Conservation (phyloP, 2,888 invertebrate species). For the Standfussiana lucernea region DNA sequence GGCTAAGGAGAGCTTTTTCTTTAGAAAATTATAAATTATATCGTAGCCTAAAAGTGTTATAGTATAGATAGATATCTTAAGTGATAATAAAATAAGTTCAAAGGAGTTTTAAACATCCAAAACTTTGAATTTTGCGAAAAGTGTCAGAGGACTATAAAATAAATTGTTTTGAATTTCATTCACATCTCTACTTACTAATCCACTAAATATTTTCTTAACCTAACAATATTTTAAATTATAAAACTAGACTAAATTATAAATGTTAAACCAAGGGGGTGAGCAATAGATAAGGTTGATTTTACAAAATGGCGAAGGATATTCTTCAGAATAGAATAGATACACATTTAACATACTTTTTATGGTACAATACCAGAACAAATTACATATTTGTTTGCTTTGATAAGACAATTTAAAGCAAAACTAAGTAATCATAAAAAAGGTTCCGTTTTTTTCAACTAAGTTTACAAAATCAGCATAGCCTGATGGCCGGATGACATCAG, state of each 20-base stretch:
- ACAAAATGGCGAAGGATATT: slow-evolving; percentile 6
- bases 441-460: neutral
- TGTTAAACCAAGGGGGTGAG: neutral
- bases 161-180: slow-evolving; percentile 44
- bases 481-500: neutral
- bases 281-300: neutral
- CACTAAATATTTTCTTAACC: slow-evolving; percentile 16
- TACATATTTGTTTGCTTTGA: neutral
- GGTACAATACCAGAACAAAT: neutral
- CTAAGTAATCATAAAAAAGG: neutral
- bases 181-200: slow-evolving; percentile 26
- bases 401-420: neutral
- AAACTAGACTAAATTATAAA: slow-evolving; percentile 18
- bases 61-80: neutral
- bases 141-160: slow-evolving; percentile 37
- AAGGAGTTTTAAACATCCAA: slow-evolving; percentile 50
- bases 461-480: neutral
- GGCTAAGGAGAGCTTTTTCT: slow-evolving; percentile 16
- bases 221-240: slow-evolving; percentile 2
- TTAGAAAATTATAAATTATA: slow-evolving; percentile 22
- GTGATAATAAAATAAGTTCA: slow-evolving; percentile 29
- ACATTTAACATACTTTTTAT: neutral
- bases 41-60: slow-evolving; percentile 27
- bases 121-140: slow-evolving; percentile 36
- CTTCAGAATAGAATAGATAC: neutral